These are phyloP conservation scores for Drosophila hamatofila DNA, from an alignment of 2,888 invertebrate species.

Conservation along the genomic window DNA sequence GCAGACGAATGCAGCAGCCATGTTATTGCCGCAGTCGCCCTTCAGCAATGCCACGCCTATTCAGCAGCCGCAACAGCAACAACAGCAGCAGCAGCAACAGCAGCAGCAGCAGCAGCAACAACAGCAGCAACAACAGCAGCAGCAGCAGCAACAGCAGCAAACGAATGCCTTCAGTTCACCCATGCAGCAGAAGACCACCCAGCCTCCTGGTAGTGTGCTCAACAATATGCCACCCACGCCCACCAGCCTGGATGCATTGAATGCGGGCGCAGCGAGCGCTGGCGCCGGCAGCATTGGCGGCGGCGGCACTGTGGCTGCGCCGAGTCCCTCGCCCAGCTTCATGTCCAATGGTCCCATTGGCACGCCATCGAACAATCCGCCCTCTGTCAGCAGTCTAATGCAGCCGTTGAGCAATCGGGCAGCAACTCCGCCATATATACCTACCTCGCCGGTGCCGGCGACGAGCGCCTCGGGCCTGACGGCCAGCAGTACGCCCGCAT, in stretches of 20 bases:
- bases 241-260: slow-evolving; percentile 85
- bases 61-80: slow-evolving; percentile 64
- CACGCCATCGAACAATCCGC: slow-evolving; percentile 87
- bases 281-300: slow-evolving; percentile 50
- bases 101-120: slow-evolving; percentile 80
- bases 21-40: slow-evolving; percentile 81
- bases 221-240: slow-evolving; percentile 86
- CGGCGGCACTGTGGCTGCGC: slow-evolving; percentile 82
- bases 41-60: slow-evolving; percentile 71
- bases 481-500: slow-evolving; percentile 74
- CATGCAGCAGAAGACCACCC: slow-evolving; percentile 46
- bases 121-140: slow-evolving; percentile 67
- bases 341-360: slow-evolving; percentile 86
- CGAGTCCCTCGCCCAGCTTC: slow-evolving; percentile 85
- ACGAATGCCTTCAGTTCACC: slow-evolving; percentile 59
- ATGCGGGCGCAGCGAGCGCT: slow-evolving; percentile 53
- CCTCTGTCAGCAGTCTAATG: slow-evolving; percentile 87
- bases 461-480: slow-evolving; percentile 65
- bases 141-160: slow-evolving; percentile 81
- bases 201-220: slow-evolving; percentile 64
- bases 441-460: slow-evolving; percentile 80
- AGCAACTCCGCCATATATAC: slow-evolving; percentile 86
- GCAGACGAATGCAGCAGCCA: slow-evolving; percentile 63
- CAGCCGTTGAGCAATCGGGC: slow-evolving; percentile 87
- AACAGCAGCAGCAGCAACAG: slow-evolving; percentile 78